These are phyloP conservation scores for Macroramphosus scolopax DNA, from an alignment of 2,797 vertebrate species.

Conservation along the genomic window DNA sequence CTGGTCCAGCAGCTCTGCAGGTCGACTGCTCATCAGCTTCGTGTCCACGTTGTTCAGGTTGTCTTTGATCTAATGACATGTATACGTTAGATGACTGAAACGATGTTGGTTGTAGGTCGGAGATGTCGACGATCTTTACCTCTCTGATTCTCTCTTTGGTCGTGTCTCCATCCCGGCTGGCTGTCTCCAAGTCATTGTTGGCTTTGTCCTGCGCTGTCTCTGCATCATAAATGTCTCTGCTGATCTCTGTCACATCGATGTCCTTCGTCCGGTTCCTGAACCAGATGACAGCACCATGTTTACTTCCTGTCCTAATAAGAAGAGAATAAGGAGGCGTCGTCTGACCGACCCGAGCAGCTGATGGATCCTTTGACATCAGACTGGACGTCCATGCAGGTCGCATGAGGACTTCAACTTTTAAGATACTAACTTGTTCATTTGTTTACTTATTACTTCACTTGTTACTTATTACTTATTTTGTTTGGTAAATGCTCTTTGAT, in stretches of 20 bases:
- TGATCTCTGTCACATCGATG: slow-evolving; percentile 65
- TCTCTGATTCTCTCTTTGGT: slow-evolving; percentile 58
- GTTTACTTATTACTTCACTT: no score
- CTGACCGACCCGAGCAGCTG: no score
- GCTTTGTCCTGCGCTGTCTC: slow-evolving; percentile 66
- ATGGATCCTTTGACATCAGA: no score
- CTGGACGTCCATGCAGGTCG: no score
- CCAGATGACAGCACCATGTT: no score
- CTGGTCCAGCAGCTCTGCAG: slow-evolving; percentile 55
- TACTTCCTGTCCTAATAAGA: no score
- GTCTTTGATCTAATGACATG: slow-evolving; percentile 64
- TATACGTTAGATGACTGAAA: background rate
- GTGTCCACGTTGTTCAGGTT: slow-evolving; percentile 62
- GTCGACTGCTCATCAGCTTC: slow-evolving; percentile 43
- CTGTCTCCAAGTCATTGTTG: slow-evolving; percentile 55
- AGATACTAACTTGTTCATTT: no score
- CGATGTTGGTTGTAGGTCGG: no score
- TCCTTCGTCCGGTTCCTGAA: slow-evolving; percentile 74
- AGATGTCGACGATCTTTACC: slow-evolving; percentile 55
- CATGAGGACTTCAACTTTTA: no score
- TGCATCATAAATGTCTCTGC: slow-evolving; percentile 64
- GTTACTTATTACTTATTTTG: no score
- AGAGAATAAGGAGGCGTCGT: no score
- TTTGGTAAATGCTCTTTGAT: no score
- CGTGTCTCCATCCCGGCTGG: slow-evolving; percentile 51